A percentile compares a stretch with the other conserved stretches of the same genome.
phyloP scores from a whole-genome alignment of 30 jellyfish, hydroid and myxozoan genomes.

The Cassiopea xamachana region DNA sequence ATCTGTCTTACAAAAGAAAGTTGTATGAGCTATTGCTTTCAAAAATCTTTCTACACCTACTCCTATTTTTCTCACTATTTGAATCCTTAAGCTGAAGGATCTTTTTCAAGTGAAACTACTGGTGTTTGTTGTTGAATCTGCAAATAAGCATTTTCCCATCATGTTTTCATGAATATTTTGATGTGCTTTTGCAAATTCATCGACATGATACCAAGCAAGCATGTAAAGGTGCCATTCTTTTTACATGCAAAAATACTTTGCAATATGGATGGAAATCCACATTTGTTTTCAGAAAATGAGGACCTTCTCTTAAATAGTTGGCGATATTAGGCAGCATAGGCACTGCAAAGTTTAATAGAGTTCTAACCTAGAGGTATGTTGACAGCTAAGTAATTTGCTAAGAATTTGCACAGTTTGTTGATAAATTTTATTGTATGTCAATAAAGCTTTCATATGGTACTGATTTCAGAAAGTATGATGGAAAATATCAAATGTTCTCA shows the following conservation, averaged over 20 bases:
- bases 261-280: slow-evolving; percentile 9
- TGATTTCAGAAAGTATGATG: too few species aligned
- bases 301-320: too few species aligned
- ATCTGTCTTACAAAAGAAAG: slow-evolving; percentile 45
- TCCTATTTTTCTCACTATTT: slow-evolving; percentile 30
- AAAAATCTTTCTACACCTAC: slow-evolving; percentile 23
- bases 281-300: too few species aligned
- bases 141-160: slow-evolving; percentile 20
- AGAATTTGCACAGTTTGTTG: too few species aligned
- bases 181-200: slow-evolving; percentile 12
- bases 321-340: too few species aligned
- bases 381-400: too few species aligned
- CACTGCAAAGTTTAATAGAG: too few species aligned
- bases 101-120: slow-evolving; percentile 45
- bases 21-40: slow-evolving; percentile 52
- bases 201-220: slow-evolving; percentile 33
- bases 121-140: slow-evolving; percentile 39
- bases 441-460: too few species aligned
- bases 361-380: too few species aligned
- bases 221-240: slow-evolving; percentile 3
- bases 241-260: slow-evolving; percentile 18
- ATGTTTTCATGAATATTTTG: neutral
- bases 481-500: too few species aligned
- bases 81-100: slow-evolving; percentile 35
- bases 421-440: too few species aligned